Conservation (phyloP, 2,888 invertebrate species). For the Epiperipatus broadwayi region DNA sequence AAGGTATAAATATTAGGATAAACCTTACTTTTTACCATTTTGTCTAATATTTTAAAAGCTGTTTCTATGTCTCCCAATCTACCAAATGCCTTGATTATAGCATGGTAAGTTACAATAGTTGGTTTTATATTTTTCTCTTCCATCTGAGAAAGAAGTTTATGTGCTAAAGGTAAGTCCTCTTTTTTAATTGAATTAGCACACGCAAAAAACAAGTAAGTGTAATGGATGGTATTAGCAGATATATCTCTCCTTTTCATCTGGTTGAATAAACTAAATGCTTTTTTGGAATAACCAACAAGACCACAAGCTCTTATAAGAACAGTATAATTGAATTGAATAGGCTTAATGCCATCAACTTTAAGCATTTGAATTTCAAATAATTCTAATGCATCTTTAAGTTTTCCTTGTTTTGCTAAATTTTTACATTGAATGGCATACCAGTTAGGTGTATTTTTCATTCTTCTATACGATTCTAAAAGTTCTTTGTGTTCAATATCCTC, state of each 20-base stretch:
- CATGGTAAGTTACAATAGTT: slow-evolving; percentile 58
- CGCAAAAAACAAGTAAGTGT: slow-evolving; percentile 68
- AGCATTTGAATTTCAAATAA: slow-evolving; percentile 56
- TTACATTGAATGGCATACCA: no score
- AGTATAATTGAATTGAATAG: slow-evolving; percentile 55
- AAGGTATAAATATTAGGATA: slow-evolving; percentile 44
- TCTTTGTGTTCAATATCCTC: no score
- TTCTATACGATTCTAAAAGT: no score
- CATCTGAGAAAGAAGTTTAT: slow-evolving; percentile 44
- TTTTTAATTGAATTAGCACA: slow-evolving; percentile 53
- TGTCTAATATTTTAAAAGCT: slow-evolving; percentile 63
- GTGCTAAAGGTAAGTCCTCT: slow-evolving; percentile 49
- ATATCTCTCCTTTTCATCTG: slow-evolving; percentile 56
- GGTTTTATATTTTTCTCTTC: slow-evolving; percentile 42
- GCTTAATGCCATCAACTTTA: slow-evolving; percentile 50
- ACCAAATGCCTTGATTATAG: slow-evolving; percentile 79
- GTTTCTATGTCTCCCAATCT: slow-evolving; percentile 53
- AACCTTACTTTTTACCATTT: slow-evolving; percentile 39
- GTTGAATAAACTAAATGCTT: slow-evolving; percentile 61
- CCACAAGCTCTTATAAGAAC: slow-evolving; percentile 66
- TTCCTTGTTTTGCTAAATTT: no score
- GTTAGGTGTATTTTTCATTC: no score
- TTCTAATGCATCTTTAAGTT: slow-evolving; percentile 49
- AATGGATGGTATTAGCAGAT: slow-evolving; percentile 49
- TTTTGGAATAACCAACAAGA: slow-evolving; percentile 58